Evolutionary conservation across 1,140 invertebrate genomes (phyloP).

Genomic region (Drosophila melanogaster): Release_6_plus_ISO1_MT NT_033779.5:1819001-1819500

Average conservation of each 20-base stretch:
- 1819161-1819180: conserved; percentile 15
- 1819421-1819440: conserved; percentile 9
- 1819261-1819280: conserved; percentile 26
- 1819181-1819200: not conserved
- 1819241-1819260: conserved; percentile 23
- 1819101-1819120: conserved; percentile 20
- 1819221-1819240: conserved; percentile 14
- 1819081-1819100: conserved; percentile 35
- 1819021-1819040: conserved; percentile 32
- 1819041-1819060: conserved; percentile 33
- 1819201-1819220: not conserved
- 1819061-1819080: not conserved
- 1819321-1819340: conserved; percentile 1
- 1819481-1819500: too few relatives aligned
- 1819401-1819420: not conserved
- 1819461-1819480: too few relatives aligned
- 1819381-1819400: conserved; percentile 23
- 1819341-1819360: conserved; percentile 5
- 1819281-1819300: conserved; percentile 3
- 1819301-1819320: conserved; percentile 20
- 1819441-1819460: not conserved
- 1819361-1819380: conserved; percentile 24
- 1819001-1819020: conserved; percentile 27
- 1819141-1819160: conserved; percentile 38
- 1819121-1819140: conserved; percentile 13